A percentile compares a stretch with the other conserved stretches of the same genome.
These are phyloP conservation scores for Paramisgurnus dabryanus DNA, from an alignment of 2,113 vertebrate genomes.

Conservation along the genomic window DNA sequence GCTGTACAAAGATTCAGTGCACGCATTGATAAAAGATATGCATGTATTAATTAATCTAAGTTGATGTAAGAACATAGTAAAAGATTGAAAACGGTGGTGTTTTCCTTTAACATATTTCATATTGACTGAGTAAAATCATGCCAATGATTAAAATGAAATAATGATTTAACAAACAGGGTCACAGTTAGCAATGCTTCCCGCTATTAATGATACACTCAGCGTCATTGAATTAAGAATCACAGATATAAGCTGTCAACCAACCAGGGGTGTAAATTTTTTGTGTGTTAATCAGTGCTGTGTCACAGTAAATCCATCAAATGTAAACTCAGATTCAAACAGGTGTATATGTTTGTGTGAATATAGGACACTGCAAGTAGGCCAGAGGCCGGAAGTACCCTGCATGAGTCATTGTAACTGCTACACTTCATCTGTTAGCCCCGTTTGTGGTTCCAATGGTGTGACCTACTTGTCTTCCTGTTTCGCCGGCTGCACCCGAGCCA, in stretches of 20 bases:
- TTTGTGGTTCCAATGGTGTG: slow-evolving; percentile 90
- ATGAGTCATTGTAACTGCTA: slow-evolving; percentile 93
- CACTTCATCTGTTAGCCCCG: slow-evolving; percentile 92
- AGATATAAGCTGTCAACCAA: background rate
- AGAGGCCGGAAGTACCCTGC: slow-evolving; percentile 85
- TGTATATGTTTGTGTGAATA: slow-evolving; percentile 43
- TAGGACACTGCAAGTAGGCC: slow-evolving; percentile 81
- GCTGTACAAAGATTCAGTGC: no score
- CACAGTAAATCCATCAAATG: background rate
- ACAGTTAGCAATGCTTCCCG: no score
- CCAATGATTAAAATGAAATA: no score
- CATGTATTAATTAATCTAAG: no score
- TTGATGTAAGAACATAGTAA: no score
- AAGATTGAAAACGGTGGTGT: no score
- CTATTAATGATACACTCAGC: no score
- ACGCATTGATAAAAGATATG: no score
- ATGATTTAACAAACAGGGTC: no score
- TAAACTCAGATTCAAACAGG: slow-evolving; percentile 15
- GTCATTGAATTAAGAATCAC: no score
- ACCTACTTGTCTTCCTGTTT: slow-evolving; percentile 98
- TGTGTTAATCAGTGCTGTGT: background rate
- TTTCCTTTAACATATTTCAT: no score
- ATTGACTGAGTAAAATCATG: no score
- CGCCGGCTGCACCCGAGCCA: slow-evolving; percentile 86
- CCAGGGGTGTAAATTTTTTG: background rate